Evolutionary conservation across 2,888 invertebrate genomes (phyloP), one percentile per base, ranked within the genome.

Genomic region (Nowickia ferox): DNA sequence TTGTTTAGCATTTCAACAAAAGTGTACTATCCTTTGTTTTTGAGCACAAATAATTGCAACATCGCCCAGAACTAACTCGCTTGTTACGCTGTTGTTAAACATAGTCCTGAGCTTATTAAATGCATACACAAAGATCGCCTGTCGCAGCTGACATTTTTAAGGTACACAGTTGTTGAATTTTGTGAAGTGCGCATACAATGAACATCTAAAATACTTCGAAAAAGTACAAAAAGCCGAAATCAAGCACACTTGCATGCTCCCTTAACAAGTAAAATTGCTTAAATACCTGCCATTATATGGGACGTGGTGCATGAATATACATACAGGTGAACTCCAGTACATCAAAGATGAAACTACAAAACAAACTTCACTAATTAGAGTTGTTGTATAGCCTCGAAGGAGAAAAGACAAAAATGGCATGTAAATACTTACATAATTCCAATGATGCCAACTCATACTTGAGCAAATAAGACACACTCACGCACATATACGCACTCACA

Each of bases 341-440:
- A 55, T 53, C 19, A 53, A 69, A 80, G 53, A 74, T 68, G 68
- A 40, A 80, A 71, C 75, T 74, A 82, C 78, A 83, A 86, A 78
- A 83, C 71, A 86, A 85, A 86, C 85, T 86, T 86, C 82, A 83
- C 85, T 86, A 86, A 86, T 86, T 86, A 82, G 78, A 86, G 78
- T 82, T 86, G 75, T 75, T 82, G 75, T 79, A 30, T 30, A 75
- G 69, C 78, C 85, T 63, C 75, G 22, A 55, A 85, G 81, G 78
- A 78, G 82, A 51, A 57, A 74, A 85, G 77, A 78, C 74, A 85
- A 85, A 81, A 81, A 85, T 78, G 74, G 77, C 78, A 85, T 82
- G 85, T 78, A 85, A 85, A 85, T 77, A 82, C 85, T 82, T 78
- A 82, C 85, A 78, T 82, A 78, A 81, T 77, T 72, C 53, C 81